phyloP scores from a whole-genome alignment of 2,888 invertebrate genomes.

The Apodemia zela region DNA sequence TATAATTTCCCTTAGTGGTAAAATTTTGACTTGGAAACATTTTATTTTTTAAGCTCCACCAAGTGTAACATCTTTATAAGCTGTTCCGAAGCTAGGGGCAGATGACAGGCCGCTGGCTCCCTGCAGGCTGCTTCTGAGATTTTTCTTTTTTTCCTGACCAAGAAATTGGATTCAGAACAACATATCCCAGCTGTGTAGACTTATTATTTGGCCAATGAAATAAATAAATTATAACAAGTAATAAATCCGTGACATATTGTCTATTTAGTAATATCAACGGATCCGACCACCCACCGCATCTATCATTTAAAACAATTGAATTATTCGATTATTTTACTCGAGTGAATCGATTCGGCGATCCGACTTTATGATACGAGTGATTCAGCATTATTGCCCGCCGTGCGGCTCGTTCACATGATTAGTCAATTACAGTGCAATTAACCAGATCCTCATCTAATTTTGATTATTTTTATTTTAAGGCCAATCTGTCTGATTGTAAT shows the following conservation, averaged over 20 bases:
- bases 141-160: no score
- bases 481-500: constrained; percentile 16
- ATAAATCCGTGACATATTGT: background rate
- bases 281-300: constrained; percentile 58
- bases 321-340: constrained; percentile 67
- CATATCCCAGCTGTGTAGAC: no score
- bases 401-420: constrained; percentile 43
- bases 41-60: no score
- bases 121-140: no score
- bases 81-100: no score
- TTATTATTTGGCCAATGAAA: no score
- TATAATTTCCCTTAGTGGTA: no score
- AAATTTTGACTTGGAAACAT: no score
- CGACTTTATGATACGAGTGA: constrained; percentile 34
- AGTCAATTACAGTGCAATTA: constrained; percentile 56
- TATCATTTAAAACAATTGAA: constrained; percentile 58
- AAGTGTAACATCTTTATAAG: no score
- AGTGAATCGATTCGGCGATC: constrained; percentile 60
- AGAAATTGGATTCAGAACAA: no score
- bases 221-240: background rate
- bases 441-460: constrained; percentile 29
- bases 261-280: constrained; percentile 2
- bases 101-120: no score
- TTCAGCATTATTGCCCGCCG: constrained; percentile 3
- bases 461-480: constrained; percentile 8